These are phyloP conservation scores for Dryococelus australis DNA, from an alignment of 2,888 invertebrate species.

Conservation along the genomic window DNA sequence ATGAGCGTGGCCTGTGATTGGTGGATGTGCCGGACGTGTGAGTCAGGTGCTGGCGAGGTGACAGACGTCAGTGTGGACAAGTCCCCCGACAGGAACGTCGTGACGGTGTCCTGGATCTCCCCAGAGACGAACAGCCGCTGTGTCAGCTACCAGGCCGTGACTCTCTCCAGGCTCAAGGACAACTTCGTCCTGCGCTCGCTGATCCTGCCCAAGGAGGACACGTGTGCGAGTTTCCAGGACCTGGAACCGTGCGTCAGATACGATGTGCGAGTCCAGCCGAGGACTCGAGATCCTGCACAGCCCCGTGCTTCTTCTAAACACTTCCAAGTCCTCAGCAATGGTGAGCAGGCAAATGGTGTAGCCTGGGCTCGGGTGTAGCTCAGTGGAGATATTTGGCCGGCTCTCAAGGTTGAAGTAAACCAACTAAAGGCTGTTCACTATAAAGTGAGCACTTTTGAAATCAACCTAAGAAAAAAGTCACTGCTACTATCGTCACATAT, in stretches of 20 bases:
- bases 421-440: no score
- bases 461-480: no score
- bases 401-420: no score
- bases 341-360: no score
- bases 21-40: neutral
- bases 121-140: neutral
- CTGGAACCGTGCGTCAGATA: neutral
- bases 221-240: neutral
- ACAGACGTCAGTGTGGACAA: neutral
- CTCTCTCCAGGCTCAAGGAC: neutral
- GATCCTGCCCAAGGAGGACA: neutral
- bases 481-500: no score
- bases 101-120: neutral
- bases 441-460: no score
- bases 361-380: no score
- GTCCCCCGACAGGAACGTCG: neutral
- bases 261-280: neutral
- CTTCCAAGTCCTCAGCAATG: neutral
- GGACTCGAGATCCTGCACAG: fast-evolving
- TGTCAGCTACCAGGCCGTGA: neutral
- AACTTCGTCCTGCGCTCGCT: neutral
- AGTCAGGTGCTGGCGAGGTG: neutral
- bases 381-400: no score
- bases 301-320: neutral
- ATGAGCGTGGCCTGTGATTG: no score